phyloP scores from a whole-genome alignment of 2,888 invertebrate genomes.

The Coecobrya sp. region DNA sequence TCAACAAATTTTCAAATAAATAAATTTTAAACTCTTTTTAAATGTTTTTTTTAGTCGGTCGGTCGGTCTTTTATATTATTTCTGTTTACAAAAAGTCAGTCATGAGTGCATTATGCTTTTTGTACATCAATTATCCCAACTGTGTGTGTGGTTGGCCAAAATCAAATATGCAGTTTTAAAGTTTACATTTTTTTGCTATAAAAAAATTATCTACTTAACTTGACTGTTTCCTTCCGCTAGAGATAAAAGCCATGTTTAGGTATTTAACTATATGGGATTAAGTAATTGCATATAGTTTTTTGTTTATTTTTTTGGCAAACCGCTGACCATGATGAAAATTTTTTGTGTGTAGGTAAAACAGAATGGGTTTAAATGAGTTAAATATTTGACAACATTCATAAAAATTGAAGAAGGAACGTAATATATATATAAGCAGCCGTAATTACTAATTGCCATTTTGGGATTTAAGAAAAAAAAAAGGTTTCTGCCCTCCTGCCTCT shows the following conservation, averaged over 20 bases:
- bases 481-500: too few species aligned
- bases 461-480: too few species aligned
- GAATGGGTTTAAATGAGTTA: too few species aligned
- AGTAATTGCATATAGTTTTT: conserved; percentile 32
- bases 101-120: too few species aligned
- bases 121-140: not conserved
- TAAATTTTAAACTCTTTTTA: not conserved
- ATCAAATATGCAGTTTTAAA: not conserved
- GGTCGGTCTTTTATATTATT: not conserved
- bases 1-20: not conserved
- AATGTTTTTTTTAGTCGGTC: not conserved
- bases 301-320: conserved; percentile 49
- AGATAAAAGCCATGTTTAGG: conserved; percentile 32
- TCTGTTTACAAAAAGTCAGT: too few species aligned
- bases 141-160: conserved; percentile 1
- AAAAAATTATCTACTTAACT: not conserved
- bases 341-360: not conserved
- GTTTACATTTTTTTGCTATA: not conserved
- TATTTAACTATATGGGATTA: not conserved
- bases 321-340: conserved; percentile 40
- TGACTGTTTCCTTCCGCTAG: conserved; percentile 61
- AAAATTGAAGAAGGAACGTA: too few species aligned
- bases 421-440: too few species aligned
- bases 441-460: too few species aligned
- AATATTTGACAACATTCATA: too few species aligned